phyloP scores from a whole-genome alignment of 2,888 invertebrate genomes.

The Netelia melanura region DNA sequence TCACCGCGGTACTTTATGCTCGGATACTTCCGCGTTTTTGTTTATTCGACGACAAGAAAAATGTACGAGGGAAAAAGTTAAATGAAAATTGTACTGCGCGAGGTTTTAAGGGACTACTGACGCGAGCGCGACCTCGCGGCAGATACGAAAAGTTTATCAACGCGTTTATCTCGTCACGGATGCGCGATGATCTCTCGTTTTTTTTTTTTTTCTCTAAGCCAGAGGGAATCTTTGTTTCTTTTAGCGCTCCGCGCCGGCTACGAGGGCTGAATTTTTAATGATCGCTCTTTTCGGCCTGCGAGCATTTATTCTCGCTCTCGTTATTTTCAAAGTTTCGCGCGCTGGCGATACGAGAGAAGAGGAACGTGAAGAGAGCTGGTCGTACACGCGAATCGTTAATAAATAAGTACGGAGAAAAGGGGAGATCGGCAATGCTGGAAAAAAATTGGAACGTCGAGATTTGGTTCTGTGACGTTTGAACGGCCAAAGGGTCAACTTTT shows the following conservation, averaged over 20 bases:
- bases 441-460: no score
- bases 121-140: conserved; percentile 19
- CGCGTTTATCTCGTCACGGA: conserved; percentile 61
- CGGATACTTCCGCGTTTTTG: conserved; percentile 72
- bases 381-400: no score
- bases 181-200: conserved; percentile 17
- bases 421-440: no score
- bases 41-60: conserved; percentile 42
- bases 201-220: background rate
- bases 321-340: conserved; percentile 7
- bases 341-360: background rate
- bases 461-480: no score
- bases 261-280: conserved; percentile 68
- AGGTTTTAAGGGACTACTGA: background rate
- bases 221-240: conserved; percentile 6
- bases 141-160: conserved; percentile 64
- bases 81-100: background rate
- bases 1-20: conserved; percentile 51
- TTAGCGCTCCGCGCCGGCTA: conserved; percentile 27
- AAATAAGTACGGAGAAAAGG: no score
- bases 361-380: background rate
- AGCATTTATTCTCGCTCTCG: conserved; percentile 6
- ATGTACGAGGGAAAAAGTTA: background rate
- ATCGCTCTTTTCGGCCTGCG: conserved; percentile 7
- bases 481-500: no score